Percentiles rank a stretch among this genome's conserved stretches.
These are phyloP conservation scores for Chloroclysta siterata DNA, from an alignment of 2,888 invertebrate genomes.

Conservation along the genomic window DNA sequence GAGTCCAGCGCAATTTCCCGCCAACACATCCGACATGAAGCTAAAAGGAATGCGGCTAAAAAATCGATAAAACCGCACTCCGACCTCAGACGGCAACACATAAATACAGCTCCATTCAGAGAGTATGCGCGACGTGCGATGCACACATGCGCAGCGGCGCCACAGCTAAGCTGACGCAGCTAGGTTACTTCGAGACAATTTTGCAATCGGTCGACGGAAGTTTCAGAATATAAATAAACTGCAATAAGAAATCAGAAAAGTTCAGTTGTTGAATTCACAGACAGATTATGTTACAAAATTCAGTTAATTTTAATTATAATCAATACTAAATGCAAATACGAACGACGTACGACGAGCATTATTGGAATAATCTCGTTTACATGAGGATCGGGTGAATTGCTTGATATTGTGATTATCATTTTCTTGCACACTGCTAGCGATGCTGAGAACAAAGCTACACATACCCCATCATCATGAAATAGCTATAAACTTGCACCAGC, in stretches of 20 bases:
- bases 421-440: not conserved
- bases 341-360: not conserved
- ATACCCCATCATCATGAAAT: no score
- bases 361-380: not conserved
- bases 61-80: slow-evolving; percentile 66
- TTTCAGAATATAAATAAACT: no score
- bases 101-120: slow-evolving; percentile 70
- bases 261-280: no score
- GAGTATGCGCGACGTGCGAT: slow-evolving; percentile 55
- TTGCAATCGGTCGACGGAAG: not conserved
- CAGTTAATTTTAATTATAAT: no score
- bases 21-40: slow-evolving; percentile 49
- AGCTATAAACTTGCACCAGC: slow-evolving; percentile 17
- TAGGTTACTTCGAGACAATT: not conserved
- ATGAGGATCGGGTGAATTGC: not conserved
- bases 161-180: slow-evolving; percentile 2
- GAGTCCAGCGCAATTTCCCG: slow-evolving; percentile 44
- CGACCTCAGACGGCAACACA: slow-evolving; percentile 60
- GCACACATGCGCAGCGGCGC: slow-evolving; percentile 52
- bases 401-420: not conserved
- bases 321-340: no score
- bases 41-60: slow-evolving; percentile 51
- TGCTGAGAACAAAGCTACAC: not conserved
- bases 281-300: no score
- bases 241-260: no score